Conservation (phyloP, 2,888 invertebrate species). For the Griposia aprilina region DNA sequence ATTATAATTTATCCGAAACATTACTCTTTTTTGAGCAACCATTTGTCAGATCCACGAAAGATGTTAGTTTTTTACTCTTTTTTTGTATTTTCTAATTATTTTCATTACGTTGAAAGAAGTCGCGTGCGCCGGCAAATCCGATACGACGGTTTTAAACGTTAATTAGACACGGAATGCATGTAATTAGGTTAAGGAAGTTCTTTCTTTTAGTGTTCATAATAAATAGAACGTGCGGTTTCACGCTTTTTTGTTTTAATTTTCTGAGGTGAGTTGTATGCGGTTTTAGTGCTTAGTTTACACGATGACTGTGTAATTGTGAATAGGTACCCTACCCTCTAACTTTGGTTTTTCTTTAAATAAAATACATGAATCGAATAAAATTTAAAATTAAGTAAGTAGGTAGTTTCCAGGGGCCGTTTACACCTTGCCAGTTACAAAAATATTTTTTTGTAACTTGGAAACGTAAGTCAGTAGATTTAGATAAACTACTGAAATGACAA, state of each 20-base stretch:
- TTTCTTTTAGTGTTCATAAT: conserved; percentile 24
- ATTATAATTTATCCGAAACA: conserved; percentile 34
- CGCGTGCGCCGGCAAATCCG: conserved; percentile 40
- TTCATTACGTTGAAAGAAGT: conserved; percentile 35
- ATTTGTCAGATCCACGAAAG: conserved; percentile 42
- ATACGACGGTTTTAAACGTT: conserved; percentile 20
- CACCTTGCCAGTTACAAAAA: neutral
- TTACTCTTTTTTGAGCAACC: neutral
- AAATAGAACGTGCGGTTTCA: conserved; percentile 22
- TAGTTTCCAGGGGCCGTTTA: neutral
- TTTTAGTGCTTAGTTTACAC: neutral
- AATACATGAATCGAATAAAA: neutral
- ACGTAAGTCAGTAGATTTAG: neutral
- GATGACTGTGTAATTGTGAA: neutral
- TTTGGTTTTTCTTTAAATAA: neutral
- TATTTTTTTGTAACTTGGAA: neutral
- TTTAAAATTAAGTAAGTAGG: neutral
- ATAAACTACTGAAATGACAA: neutral
- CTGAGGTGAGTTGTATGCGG: conserved; percentile 1
- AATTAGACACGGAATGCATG: conserved; percentile 47
- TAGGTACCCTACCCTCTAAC: too few species aligned
- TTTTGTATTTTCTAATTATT: conserved; percentile 26
- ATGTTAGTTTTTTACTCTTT: neutral
- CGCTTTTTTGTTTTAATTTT: conserved; percentile 33
- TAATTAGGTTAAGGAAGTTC: conserved; percentile 53